Conservation (phyloP, 2,888 invertebrate genomes). For the Acanthosepion lycidas region DNA sequence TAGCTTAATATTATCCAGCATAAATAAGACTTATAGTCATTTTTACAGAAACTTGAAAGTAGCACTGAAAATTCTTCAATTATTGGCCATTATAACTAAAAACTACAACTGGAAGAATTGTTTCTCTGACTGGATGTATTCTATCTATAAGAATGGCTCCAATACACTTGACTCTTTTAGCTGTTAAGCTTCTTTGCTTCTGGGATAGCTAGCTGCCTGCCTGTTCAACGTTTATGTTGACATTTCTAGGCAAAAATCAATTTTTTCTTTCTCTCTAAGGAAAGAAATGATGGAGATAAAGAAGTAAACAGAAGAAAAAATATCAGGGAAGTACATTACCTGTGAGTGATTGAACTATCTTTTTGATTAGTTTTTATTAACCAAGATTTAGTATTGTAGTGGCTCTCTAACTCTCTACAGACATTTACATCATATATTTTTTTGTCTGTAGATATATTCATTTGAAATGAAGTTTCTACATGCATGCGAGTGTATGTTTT, state of each 20-base stretch:
- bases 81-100: not conserved
- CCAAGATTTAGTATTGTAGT: not conserved
- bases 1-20: not conserved
- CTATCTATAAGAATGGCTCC: not conserved
- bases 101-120: not conserved
- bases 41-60: not conserved
- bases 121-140: not conserved
- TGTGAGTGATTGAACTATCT: not conserved
- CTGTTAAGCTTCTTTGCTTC: not conserved
- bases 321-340: not conserved
- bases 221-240: not conserved
- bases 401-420: not conserved
- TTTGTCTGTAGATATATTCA: not conserved
- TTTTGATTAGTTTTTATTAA: constrained; percentile 7
- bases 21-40: not conserved
- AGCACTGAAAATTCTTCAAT: not conserved
- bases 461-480: not conserved
- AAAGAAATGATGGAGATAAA: not conserved
- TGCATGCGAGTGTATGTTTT: constrained; percentile 14
- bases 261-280: not conserved
- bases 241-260: constrained; percentile 18
- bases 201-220: constrained; percentile 33
- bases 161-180: not conserved
- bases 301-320: not conserved
- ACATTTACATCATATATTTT: not conserved